These are phyloP conservation scores for Cotesia congregata DNA, from an alignment of 2,888 invertebrate species.

Conservation along the genomic window DNA sequence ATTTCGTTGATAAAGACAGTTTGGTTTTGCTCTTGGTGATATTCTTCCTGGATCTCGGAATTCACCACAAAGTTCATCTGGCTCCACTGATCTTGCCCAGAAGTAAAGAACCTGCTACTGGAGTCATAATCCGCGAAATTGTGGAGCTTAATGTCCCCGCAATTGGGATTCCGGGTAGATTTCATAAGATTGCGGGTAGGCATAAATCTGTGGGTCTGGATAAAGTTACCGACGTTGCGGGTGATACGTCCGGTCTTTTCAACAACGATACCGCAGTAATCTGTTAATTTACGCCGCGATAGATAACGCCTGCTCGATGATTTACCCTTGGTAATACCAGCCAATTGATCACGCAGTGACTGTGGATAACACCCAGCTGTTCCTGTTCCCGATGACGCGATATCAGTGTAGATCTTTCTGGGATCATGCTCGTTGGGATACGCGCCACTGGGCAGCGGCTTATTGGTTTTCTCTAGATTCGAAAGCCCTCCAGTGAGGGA, in stretches of 20 bases:
- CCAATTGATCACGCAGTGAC: constrained; percentile 16
- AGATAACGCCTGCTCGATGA: constrained; percentile 3
- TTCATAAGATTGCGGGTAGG: not conserved
- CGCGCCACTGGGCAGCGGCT: constrained; percentile 62
- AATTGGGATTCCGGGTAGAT: constrained; percentile 15
- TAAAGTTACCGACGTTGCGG: constrained; percentile 58
- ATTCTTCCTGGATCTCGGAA: not conserved
- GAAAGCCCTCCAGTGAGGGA: constrained; percentile 68
- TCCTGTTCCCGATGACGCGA: constrained; percentile 8
- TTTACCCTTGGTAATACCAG: not conserved
- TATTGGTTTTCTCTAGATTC: constrained; percentile 65
- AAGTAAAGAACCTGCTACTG: not conserved
- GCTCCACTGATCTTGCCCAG: not conserved
- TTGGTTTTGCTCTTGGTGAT: not conserved
- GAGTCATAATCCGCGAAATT: not conserved
- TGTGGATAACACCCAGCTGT: constrained; percentile 4
- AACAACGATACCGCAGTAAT: constrained; percentile 62
- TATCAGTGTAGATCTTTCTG: constrained; percentile 55
- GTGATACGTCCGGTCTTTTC: constrained; percentile 63
- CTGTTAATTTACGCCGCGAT: not conserved
- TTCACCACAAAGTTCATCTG: constrained; percentile 6
- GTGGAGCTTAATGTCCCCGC: not conserved
- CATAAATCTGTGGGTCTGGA: constrained; percentile 55
- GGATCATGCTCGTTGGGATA: constrained; percentile 63
- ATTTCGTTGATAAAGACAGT: not conserved